A percentile compares a stretch with the other conserved stretches of the same genome.
These are phyloP conservation scores for Acropternis orthonyx DNA, from an alignment of 2,797 vertebrate genomes.

Conservation along the genomic window DNA sequence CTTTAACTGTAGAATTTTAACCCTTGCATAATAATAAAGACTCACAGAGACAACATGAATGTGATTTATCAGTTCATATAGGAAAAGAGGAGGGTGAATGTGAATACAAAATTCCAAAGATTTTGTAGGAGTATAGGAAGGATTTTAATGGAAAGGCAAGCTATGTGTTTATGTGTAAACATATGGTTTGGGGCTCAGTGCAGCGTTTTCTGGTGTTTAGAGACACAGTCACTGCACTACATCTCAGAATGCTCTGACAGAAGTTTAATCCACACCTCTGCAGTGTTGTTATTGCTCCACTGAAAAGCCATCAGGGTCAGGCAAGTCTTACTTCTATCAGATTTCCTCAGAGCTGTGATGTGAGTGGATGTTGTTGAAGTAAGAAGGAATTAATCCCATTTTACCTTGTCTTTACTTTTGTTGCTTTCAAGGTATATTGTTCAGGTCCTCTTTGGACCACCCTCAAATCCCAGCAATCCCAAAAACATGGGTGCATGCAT, in stretches of 20 bases:
- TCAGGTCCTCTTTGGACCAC: background rate
- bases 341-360: background rate
- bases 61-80: background rate
- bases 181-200: background rate
- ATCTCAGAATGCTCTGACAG: background rate
- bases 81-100: background rate
- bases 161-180: background rate
- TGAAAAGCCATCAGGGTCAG: background rate
- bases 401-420: background rate
- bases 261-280: background rate
- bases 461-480: background rate
- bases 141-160: fast-evolving
- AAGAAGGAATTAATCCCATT: background rate
- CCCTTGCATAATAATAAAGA: background rate
- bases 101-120: background rate
- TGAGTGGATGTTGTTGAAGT: background rate
- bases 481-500: no score
- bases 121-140: background rate
- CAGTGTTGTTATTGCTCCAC: background rate
- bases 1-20: background rate
- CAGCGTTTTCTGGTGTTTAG: background rate
- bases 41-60: background rate
- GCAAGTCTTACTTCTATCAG: background rate
- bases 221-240: background rate
- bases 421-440: background rate